Evolutionary conservation across 2,888 invertebrate species (phyloP), one percentile per base, ranked within the genome.

Genomic region (Onthophagus sagittarius): DNA sequence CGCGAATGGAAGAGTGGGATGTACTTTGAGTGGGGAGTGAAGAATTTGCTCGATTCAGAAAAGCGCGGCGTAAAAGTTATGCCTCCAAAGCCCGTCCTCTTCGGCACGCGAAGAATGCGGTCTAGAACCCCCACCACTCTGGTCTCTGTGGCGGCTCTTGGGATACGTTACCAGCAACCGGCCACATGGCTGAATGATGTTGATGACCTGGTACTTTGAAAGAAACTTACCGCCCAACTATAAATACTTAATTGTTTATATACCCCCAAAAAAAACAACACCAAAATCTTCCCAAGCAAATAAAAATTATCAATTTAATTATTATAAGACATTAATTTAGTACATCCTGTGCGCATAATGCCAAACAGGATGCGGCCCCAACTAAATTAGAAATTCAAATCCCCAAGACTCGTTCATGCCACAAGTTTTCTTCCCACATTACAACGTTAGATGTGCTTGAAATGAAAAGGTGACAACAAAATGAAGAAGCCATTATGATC

Each of bases 61-160:
- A 67, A 31, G 23, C 67, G 32, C 32, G 67, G 32, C 32, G 67
- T 67, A 67, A 67, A 67, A 67, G 31, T 67, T 67, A 67, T 67
- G 23, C 67, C 67, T 67, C 32, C 67, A 31, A 23, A 32, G 32
- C 67, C 23, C 6, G 23, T 31, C 67, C 67, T 67, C 31, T 67
- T 75, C 75, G 81, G 83, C 81, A 83, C 83, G 79, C 75, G 39
- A 78, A 77, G 83, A 83, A 83, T 83, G 83, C 79, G 77, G 81
- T 79, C 79, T 79, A 31, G n/a, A 23, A 23, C 67, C 67, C 23
- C 67, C 67, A 31, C 67, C 67, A 31, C 6, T 15, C 23, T 53
- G 13, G 23, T 23, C 67, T n/a, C 67, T 31, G n/a, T 23, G 23
- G 23, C 67, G 15, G 15, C 67, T 6, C 15, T 23, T 31, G 67